These are phyloP conservation scores for Mormyrops attenuatus DNA, from an alignment of 2,797 vertebrate genomes.

Conservation along the genomic window DNA sequence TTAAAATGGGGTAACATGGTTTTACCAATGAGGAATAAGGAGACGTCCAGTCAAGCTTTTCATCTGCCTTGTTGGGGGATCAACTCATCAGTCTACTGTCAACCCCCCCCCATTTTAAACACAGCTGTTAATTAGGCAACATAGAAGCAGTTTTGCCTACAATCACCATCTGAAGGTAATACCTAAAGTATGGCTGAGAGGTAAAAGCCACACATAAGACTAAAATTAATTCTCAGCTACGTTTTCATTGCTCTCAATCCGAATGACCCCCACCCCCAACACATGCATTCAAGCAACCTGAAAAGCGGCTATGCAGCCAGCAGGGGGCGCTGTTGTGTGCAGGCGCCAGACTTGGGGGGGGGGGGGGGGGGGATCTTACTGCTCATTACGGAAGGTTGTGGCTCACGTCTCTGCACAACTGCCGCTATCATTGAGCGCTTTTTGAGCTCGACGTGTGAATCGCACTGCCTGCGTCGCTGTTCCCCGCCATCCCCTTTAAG, in stretches of 20 bases:
- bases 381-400: conserved; percentile 1
- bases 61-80: not conserved
- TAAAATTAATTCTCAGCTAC: not conserved
- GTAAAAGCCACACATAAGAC: not conserved
- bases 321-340: not conserved
- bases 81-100: not conserved
- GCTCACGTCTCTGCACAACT: conserved; percentile 33
- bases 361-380: not conserved
- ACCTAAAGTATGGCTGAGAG: not conserved
- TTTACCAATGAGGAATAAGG: not conserved
- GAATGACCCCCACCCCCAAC: conserved; percentile 26
- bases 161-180: not conserved
- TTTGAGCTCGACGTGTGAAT: conserved; percentile 67
- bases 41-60: not conserved
- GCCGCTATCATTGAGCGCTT: conserved; percentile 59
- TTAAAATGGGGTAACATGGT: not conserved
- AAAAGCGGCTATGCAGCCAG: not conserved
- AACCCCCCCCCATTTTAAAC: not conserved
- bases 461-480: conserved; percentile 69
- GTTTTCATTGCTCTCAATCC: not conserved
- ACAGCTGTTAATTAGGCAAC: not conserved
- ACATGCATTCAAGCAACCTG: conserved; percentile 21
- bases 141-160: not conserved
- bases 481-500: conserved; percentile 74
- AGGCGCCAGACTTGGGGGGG: not conserved